These are phyloP conservation scores for Peromyscus maniculatus DNA, from an alignment of 2,113 vertebrate species.

Conservation along the genomic window DNA sequence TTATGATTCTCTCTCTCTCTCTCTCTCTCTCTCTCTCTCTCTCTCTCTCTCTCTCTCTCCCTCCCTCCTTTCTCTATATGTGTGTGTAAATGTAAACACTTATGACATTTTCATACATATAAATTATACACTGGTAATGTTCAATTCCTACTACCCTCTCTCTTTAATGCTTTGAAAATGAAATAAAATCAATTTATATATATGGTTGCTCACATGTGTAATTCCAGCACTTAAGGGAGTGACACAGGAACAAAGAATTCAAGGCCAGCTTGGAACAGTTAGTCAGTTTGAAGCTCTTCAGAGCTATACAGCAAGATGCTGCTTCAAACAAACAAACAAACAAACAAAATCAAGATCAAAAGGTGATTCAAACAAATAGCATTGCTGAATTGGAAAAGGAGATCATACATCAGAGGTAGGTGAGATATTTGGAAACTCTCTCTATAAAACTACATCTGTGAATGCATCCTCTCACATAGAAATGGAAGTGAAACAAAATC, in stretches of 20 bases:
- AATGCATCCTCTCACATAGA: fast-evolving
- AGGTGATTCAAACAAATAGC: background rate
- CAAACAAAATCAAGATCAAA: background rate
- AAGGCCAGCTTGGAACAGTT: background rate
- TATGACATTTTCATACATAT: background rate
- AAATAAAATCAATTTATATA: background rate
- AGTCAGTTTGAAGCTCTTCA: background rate
- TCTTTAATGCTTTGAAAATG: background rate
- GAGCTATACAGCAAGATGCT: background rate
- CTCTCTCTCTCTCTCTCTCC: background rate
- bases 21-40: background rate
- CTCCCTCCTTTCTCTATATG: background rate
- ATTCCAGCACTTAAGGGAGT: background rate
- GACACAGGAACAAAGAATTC: background rate
- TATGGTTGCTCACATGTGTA: background rate
- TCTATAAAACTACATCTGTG: background rate
- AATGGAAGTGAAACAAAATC: background rate
- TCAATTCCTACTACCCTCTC: background rate
- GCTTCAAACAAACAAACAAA: background rate
- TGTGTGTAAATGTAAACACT: background rate
- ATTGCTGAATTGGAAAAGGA: background rate
- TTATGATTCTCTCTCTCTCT: background rate
- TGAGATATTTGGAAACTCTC: background rate
- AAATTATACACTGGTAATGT: background rate
- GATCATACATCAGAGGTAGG: background rate